Percentiles rank a stretch among this genome's conserved stretches.
Evolutionary conservation across 2,888 invertebrate genomes (phyloP).

Genomic region (Dicycla oo): DNA sequence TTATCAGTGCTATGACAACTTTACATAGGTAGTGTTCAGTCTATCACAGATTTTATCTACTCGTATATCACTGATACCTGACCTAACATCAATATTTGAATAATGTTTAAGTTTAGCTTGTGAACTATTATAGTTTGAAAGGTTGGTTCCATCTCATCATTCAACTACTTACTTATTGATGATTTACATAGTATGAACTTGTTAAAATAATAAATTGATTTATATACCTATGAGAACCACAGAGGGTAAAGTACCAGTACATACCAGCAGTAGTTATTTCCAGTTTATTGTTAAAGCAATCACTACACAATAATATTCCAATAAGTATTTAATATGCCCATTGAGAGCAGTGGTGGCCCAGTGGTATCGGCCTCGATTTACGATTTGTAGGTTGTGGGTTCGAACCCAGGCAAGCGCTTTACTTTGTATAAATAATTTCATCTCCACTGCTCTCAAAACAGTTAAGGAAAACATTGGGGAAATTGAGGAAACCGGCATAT

Average conservation of each 20-base stretch:
- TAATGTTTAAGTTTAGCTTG: conserved; percentile 9
- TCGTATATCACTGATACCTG: conserved; percentile 20
- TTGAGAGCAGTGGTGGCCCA: too few relatives aligned
- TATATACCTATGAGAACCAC: conserved; percentile 3
- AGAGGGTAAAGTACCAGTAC: neutral
- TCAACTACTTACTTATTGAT: neutral
- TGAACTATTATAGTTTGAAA: conserved; percentile 1
- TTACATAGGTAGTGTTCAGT: conserved; percentile 33
- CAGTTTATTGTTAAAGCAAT: neutral
- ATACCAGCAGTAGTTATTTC: too few relatives aligned
- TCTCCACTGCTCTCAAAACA: too few relatives aligned
- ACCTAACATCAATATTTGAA: conserved; percentile 31
- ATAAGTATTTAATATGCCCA: neutral
- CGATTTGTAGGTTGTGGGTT: too few relatives aligned
- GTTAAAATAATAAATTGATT: conserved; percentile 10
- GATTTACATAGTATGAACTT: neutral
- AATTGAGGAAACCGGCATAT: too few relatives aligned
- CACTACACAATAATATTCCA: neutral
- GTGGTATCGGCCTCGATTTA: too few relatives aligned
- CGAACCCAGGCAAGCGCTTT: too few relatives aligned
- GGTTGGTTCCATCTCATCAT: neutral
- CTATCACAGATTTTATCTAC: conserved; percentile 38
- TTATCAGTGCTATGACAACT: conserved; percentile 47
- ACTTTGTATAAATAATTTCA: too few relatives aligned
- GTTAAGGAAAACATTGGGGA: too few relatives aligned